Percentiles rank a stretch among this genome's conserved stretches.
phyloP scores from a whole-genome alignment of 2,888 invertebrate species.

The Monochamus alternatus region DNA sequence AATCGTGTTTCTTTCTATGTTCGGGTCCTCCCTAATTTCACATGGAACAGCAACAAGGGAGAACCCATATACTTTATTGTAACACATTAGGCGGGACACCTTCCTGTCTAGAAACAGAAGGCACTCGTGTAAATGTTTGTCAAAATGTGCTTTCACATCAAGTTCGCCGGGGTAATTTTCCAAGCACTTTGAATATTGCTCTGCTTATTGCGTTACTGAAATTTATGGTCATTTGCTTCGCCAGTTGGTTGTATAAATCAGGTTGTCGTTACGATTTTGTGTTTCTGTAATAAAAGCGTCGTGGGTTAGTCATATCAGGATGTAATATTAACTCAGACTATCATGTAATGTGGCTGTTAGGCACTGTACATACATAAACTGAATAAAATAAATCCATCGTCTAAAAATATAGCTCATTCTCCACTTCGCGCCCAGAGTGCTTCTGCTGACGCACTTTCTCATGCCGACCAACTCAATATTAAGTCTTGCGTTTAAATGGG shows the following conservation, averaged over 20 bases:
- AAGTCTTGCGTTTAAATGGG: too few relatives aligned
- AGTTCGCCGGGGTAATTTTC: slow-evolving; percentile 3
- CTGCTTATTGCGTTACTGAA: slow-evolving; percentile 6
- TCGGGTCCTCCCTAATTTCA: not conserved
- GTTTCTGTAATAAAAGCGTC: not conserved
- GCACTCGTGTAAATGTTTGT: not conserved
- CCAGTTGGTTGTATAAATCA: slow-evolving; percentile 12
- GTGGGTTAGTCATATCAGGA: not conserved
- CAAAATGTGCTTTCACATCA: slow-evolving; percentile 3
- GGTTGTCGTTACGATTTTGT: slow-evolving; percentile 9
- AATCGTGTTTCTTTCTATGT: slow-evolving; percentile 4
- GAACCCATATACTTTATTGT: not conserved
- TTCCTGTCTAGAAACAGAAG: not conserved
- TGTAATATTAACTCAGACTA: not conserved
- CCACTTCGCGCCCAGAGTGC: too few relatives aligned
- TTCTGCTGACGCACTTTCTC: too few relatives aligned
- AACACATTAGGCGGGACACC: slow-evolving; percentile 1
- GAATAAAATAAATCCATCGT: too few relatives aligned
- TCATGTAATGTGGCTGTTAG: not conserved
- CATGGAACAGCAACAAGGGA: slow-evolving; percentile 1
- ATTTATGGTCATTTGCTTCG: slow-evolving; percentile 7
- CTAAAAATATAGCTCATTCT: too few relatives aligned
- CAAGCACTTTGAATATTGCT: slow-evolving; percentile 8
- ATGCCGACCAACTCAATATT: too few relatives aligned
- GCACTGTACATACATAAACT: too few relatives aligned